phyloP scores from a whole-genome alignment of 2,113 vertebrate species.

The Lepidothrix coronata region DNA sequence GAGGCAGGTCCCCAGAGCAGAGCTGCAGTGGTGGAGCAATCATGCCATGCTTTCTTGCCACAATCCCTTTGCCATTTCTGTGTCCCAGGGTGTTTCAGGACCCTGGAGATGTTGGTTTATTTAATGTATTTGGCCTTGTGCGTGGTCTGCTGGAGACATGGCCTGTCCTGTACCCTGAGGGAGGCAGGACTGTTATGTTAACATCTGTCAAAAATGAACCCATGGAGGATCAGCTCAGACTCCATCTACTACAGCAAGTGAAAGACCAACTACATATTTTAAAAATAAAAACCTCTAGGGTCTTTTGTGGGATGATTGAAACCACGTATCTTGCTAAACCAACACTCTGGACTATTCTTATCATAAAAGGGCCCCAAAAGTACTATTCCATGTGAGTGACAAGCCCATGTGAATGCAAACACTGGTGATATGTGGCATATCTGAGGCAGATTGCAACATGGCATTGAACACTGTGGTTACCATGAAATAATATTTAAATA shows the following conservation, averaged over 20 bases:
- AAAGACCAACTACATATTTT: not conserved
- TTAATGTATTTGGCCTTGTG: not conserved
- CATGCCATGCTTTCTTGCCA: not conserved
- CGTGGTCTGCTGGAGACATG: rapidly evolving
- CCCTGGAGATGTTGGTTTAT: not conserved
- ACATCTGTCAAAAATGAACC: not conserved
- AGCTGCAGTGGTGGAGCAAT: not conserved
- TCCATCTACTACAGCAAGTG: not conserved
- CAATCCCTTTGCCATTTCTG: not conserved
- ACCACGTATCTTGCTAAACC: not conserved
- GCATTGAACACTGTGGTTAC: not conserved
- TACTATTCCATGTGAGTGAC: not conserved
- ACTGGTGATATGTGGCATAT: not conserved
- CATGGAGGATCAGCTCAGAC: not conserved
- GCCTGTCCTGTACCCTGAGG: not conserved
- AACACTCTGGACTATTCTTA: not conserved
- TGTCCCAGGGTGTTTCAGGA: not conserved
- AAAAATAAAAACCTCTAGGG: not conserved
- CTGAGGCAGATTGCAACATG: not conserved
- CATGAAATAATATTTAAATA: not conserved
- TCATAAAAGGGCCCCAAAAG: not conserved
- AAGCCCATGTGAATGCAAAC: not conserved
- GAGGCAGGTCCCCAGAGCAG: not conserved
- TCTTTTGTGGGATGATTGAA: not conserved
- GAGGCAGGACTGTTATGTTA: not conserved